These are phyloP conservation scores for Cercopithecus diana DNA, from an alignment of 2,797 vertebrate genomes.

Conservation along the genomic window DNA sequence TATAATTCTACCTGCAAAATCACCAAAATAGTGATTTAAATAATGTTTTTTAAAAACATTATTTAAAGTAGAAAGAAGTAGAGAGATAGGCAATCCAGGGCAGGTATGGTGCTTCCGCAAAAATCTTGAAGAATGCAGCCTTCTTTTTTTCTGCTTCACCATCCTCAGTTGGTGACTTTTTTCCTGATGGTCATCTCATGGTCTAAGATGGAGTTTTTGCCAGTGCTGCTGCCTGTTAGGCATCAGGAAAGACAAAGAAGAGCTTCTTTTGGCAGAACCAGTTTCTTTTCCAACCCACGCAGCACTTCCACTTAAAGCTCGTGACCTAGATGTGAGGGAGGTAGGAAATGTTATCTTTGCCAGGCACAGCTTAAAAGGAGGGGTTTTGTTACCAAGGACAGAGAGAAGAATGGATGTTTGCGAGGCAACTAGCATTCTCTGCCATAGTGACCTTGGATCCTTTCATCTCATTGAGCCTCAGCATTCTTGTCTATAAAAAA, in stretches of 20 bases:
- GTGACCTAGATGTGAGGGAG: not conserved
- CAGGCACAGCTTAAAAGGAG: not conserved
- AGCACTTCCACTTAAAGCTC: not conserved
- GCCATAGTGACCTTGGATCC: not conserved
- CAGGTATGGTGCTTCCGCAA: not conserved
- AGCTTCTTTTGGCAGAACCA: not conserved
- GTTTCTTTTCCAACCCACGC: not conserved
- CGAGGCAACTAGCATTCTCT: not conserved
- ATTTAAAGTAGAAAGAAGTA: no score
- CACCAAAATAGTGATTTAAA: not conserved
- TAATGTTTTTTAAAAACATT: no score
- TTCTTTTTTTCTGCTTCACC: not conserved
- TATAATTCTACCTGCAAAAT: not conserved
- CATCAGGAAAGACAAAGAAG: not conserved
- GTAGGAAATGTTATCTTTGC: not conserved
- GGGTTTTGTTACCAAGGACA: not conserved
- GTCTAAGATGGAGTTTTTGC: not conserved
- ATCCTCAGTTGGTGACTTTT: not conserved
- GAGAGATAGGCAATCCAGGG: not conserved
- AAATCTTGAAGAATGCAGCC: not conserved
- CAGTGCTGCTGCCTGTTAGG: not conserved
- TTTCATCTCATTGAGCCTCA: not conserved
- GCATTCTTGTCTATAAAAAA: constrained; percentile 44
- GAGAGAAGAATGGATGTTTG: not conserved
- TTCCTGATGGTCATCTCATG: not conserved